phyloP scores from a whole-genome alignment of 2,888 invertebrate genomes.

The Metacarcinus magister region DNA sequence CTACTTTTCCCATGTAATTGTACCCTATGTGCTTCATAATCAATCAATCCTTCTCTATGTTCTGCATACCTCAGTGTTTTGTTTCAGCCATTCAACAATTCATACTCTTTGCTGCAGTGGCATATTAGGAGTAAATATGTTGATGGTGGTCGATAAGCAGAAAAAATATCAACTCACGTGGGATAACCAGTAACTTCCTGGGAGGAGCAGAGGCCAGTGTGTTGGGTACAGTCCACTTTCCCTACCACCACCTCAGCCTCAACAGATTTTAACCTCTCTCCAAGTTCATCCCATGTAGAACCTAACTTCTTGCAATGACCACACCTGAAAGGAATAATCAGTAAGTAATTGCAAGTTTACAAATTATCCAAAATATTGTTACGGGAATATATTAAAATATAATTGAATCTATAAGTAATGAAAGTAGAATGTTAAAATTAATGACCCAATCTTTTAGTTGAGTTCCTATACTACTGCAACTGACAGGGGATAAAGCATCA shows the following conservation, averaged over 20 bases:
- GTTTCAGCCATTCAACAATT: too few relatives aligned
- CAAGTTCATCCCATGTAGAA: slow-evolving; percentile 91
- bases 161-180: slow-evolving; percentile 84
- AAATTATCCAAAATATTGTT: background rate
- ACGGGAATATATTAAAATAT: background rate
- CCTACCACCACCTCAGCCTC: slow-evolving; percentile 89
- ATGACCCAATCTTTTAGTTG: too few relatives aligned
- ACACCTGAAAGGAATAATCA: slow-evolving; percentile 87
- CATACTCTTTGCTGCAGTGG: too few relatives aligned
- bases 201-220: slow-evolving; percentile 89
- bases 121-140: too few relatives aligned
- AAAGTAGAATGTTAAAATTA: background rate
- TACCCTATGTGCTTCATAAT: background rate
- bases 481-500: too few relatives aligned
- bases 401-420: background rate
- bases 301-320: slow-evolving; percentile 92
- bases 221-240: slow-evolving; percentile 91
- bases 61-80: background rate
- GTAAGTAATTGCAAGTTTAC: background rate
- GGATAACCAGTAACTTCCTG: slow-evolving; percentile 91
- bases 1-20: background rate
- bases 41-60: background rate
- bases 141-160: too few relatives aligned
- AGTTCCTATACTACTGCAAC: too few relatives aligned
- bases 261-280: slow-evolving; percentile 84